Base-by-base conservation (phyloP, 2,888 invertebrate genomes). In the Drosophila mayaguana region DNA sequence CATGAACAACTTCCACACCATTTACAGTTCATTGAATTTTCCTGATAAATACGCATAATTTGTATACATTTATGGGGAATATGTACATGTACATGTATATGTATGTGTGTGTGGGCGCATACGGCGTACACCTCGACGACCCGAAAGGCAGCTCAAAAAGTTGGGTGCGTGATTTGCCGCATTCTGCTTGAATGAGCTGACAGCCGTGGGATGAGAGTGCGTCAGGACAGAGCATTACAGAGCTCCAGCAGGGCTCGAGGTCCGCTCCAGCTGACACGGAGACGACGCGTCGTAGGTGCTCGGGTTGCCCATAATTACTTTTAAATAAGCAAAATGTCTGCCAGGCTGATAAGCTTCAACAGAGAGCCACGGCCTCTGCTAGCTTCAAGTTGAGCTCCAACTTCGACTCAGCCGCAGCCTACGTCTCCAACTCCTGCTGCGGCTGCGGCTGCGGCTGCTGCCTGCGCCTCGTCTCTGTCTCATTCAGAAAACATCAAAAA, bases 21-120 rank as follows among this genome's bases (percentile, higher is more conserved):
- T 86, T 85, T 86, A 85, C 84, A 86, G 86, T 85, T 85, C 86
- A 85, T 85, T 85, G 84, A 85, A 85, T 85, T 85, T 81, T 72
- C 86, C 84, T 86, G 84, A 85, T 85, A 85, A 85, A 86, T 85
- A 86, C 84, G 84, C 84, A 86, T 85, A 86, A 85, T 85, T 85
- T 85, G 84, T 85, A 86, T 82, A 85, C 82, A 85, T 86, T 84
- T 84, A 80, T 80, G 74, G 63, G 16, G 65, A 61, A 75, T 68
- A 77, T 50, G n/a, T 38, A 60, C 36, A 6, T 40, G n/a, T 45
- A 3, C 20, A 1, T 28, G 5, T 18, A 14, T 45, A 7, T 28
- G 12, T 46, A n/a, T 32, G 28, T 18, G 40, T 5, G n/a, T 50
- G 16, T 36, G 36, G 36, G 36, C 36, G 36, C 36, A 38, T 38